Percentiles rank a stretch among this genome's conserved stretches.
Evolutionary conservation across 92 coral and sea anemone genomes (phyloP).

Genomic region (Bergia puertoricense): DNA sequence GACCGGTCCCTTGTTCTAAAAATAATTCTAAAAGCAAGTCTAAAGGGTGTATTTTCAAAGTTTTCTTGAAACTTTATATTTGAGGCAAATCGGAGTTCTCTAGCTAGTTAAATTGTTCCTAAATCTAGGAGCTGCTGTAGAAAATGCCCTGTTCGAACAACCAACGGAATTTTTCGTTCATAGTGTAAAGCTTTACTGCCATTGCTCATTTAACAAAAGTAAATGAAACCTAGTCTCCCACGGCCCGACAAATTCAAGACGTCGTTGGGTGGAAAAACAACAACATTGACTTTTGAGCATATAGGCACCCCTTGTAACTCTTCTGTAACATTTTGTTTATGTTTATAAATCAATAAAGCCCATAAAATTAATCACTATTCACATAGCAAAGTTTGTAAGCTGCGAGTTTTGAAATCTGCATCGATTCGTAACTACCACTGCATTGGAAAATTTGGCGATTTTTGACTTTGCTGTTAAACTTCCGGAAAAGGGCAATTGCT

Average conservation of each 20-base stretch:
- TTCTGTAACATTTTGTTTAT: conserved; percentile 3
- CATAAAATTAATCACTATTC: conserved; percentile 16
- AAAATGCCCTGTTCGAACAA: too few species aligned
- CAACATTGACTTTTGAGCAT: not conserved
- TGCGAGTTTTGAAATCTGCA: conserved; percentile 7
- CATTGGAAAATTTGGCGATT: conserved; percentile 7
- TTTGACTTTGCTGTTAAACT: too few species aligned
- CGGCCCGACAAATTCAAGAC: conserved; percentile 7
- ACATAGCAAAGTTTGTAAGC: conserved; percentile 14
- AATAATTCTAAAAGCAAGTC: too few species aligned
- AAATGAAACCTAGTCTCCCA: conserved; percentile 4
- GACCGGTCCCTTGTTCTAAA: too few species aligned
- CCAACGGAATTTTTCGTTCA: too few species aligned
- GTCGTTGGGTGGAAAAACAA: not conserved
- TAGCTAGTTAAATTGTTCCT: too few species aligned
- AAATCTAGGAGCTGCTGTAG: too few species aligned
- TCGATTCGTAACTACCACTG: conserved; percentile 11
- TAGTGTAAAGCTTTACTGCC: too few species aligned
- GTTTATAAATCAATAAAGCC: not conserved
- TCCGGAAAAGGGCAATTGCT: too few species aligned
- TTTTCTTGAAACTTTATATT: too few species aligned
- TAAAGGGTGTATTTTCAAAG: too few species aligned
- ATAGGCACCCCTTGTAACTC: not conserved
- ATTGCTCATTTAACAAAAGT: not conserved
- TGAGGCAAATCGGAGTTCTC: too few species aligned